Conservation (phyloP, 2,888 invertebrate genomes). For the Chloroclysta siterata region DNA sequence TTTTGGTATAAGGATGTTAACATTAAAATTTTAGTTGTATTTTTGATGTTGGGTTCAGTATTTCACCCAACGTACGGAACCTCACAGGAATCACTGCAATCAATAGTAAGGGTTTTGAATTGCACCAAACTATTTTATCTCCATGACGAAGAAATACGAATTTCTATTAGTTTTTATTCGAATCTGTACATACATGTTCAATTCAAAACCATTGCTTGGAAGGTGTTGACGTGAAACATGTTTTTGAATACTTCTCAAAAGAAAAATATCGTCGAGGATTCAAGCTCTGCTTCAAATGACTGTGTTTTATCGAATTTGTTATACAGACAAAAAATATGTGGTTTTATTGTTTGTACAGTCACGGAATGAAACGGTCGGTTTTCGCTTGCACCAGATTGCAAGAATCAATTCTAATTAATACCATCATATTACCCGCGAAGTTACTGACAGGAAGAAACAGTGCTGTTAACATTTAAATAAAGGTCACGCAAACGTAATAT, state of each 20-base stretch:
- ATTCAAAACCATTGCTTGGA: slow-evolving; percentile 55
- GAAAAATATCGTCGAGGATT: not conserved
- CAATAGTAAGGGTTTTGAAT: slow-evolving; percentile 55
- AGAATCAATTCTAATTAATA: too few species aligned
- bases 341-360: too few species aligned
- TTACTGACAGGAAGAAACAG: too few species aligned
- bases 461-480: too few species aligned
- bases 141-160: slow-evolving; percentile 35
- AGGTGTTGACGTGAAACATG: slow-evolving; percentile 53
- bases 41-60: slow-evolving; percentile 62
- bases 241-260: not conserved
- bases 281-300: not conserved
- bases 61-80: slow-evolving; percentile 20
- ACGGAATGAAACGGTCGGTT: too few species aligned
- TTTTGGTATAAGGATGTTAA: slow-evolving; percentile 81
- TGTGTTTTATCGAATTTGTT: too few species aligned
- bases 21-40: slow-evolving; percentile 67
- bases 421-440: too few species aligned
- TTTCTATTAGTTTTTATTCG: slow-evolving; percentile 27
- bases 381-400: too few species aligned
- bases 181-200: slow-evolving; percentile 36
- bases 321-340: too few species aligned
- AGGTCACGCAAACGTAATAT: too few species aligned
- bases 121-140: slow-evolving; percentile 38
- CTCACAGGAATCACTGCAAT: not conserved